Conservation (phyloP, 2,888 invertebrate genomes). For the Oconnorella tubifera region DNA sequence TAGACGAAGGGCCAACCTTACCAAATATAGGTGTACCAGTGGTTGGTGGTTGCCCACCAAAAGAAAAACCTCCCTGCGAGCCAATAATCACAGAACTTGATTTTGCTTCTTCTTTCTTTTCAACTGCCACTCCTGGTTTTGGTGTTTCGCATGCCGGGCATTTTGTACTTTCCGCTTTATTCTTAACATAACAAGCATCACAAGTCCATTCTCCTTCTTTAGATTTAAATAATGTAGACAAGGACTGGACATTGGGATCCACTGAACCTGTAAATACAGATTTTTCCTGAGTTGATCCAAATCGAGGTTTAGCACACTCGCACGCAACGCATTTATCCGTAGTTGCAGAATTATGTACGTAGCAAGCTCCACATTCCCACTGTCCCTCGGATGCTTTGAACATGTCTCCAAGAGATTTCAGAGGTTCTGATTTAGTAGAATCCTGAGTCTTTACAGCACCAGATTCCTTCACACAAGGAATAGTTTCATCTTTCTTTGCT, state of each 20-base stretch:
- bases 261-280: no score
- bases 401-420: constrained; percentile 38
- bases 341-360: constrained; percentile 61
- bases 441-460: background rate
- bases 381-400: constrained; percentile 62
- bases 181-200: constrained; percentile 64
- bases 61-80: constrained; percentile 22
- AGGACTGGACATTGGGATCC: constrained; percentile 32
- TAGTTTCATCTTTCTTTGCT: background rate
- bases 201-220: constrained; percentile 67
- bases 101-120: background rate
- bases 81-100: constrained; percentile 14
- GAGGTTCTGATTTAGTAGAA: background rate
- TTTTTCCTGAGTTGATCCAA: no score
- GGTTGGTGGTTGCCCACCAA: constrained; percentile 10
- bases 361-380: constrained; percentile 69
- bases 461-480: no score
- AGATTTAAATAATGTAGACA: constrained; percentile 60
- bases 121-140: constrained; percentile 43
- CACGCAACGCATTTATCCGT: constrained; percentile 47
- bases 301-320: constrained; percentile 45
- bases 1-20: background rate
- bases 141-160: constrained; percentile 49
- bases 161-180: constrained; percentile 51
- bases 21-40: background rate